Conservation (phyloP, 2,113 vertebrate species). For the Notarius quadriscutis region DNA sequence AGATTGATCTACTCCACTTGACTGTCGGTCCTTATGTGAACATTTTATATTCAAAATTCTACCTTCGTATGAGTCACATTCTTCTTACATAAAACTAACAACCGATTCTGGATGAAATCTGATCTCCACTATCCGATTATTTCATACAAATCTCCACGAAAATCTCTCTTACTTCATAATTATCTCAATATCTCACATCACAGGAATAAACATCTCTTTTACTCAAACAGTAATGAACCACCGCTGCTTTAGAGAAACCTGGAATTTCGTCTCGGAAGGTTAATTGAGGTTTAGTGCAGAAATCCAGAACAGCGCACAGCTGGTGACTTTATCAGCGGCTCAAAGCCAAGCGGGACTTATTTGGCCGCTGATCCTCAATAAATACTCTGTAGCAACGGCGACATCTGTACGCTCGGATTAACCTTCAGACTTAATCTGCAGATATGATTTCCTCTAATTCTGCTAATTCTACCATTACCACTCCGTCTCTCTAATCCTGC, state of each 20-base stretch:
- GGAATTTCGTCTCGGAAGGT: background rate
- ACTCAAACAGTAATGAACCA: background rate
- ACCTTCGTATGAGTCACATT: background rate
- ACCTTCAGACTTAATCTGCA: conserved; percentile 12
- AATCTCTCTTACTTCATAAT: background rate
- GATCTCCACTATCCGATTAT: background rate
- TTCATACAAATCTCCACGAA: background rate
- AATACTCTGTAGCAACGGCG: conserved; percentile 29
- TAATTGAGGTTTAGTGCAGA: conserved; percentile 22
- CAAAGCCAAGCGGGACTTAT: conserved; percentile 22
- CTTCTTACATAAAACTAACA: background rate
- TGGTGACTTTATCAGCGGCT: conserved; percentile 33
- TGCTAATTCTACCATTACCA: conserved; percentile 1
- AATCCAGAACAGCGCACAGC: conserved; percentile 11
- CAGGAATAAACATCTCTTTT: background rate
- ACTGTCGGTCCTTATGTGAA: no score
- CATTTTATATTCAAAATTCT: background rate
- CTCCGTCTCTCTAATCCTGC: background rate
- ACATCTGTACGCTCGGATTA: conserved; percentile 19
- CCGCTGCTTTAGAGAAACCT: background rate
- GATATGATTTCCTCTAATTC: conserved; percentile 27
- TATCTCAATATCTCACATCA: background rate
- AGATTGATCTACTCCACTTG: background rate
- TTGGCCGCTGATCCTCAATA: conserved; percentile 9
- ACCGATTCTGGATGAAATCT: background rate